Conservation (phyloP, 2,888 invertebrate species). For the Chaitophorus viminalis region DNA sequence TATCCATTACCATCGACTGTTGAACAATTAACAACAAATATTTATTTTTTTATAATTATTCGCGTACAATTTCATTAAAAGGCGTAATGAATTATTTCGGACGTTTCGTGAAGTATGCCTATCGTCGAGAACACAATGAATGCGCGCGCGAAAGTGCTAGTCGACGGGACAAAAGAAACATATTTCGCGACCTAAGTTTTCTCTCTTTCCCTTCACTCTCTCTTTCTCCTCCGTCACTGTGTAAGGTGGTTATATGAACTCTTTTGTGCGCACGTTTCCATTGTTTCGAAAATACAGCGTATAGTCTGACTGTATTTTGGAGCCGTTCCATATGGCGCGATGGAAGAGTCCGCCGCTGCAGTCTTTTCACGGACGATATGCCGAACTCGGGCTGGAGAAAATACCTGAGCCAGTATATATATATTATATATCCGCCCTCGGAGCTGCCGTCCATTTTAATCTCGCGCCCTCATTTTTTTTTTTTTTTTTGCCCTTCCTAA, state of each 20-base stretch:
- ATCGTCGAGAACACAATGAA: slow-evolving; percentile 23
- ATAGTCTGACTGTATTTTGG: slow-evolving; percentile 15
- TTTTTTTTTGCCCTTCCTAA: neutral
- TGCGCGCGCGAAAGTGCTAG: neutral
- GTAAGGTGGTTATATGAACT: slow-evolving; percentile 7
- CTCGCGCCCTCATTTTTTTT: slow-evolving; percentile 32
- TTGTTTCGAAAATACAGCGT: slow-evolving; percentile 33
- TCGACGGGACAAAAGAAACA: slow-evolving; percentile 37
- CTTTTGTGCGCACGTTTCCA: slow-evolving; percentile 37
- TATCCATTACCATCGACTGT: neutral
- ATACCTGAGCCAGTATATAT: slow-evolving; percentile 4
- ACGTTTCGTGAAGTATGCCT: slow-evolving; percentile 15
- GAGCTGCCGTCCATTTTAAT: slow-evolving; percentile 28
- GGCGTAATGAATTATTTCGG: slow-evolving; percentile 5
- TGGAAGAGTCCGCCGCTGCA: neutral
- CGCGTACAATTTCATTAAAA: slow-evolving; percentile 16
- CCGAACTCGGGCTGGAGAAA: slow-evolving; percentile 13
- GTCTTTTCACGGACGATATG: neutral
- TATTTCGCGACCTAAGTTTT: slow-evolving; percentile 33
- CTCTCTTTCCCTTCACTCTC: neutral
- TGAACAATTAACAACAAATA: slow-evolving; percentile 1
- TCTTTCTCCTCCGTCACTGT: neutral
- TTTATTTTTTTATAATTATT: neutral
- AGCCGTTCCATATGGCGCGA: slow-evolving; percentile 36
- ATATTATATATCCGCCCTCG: neutral